Evolutionary conservation across 2,113 vertebrate species (phyloP).

Genomic region (Sterrhoptilus dennistouni): DNA sequence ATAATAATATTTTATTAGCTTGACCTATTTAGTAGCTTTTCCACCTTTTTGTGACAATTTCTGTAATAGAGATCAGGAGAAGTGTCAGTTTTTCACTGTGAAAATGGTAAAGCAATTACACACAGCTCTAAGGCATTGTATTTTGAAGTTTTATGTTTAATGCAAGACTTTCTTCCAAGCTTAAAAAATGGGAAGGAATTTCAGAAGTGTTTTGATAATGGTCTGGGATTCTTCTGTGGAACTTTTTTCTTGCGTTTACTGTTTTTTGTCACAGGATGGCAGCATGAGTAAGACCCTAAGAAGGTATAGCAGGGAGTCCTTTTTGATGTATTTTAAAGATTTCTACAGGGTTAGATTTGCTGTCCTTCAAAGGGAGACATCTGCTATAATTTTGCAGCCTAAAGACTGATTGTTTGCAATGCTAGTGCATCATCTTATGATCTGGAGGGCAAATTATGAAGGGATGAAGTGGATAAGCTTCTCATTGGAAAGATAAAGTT

Average conservation of each 20-base stretch:
- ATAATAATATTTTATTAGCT: constrained; percentile 25
- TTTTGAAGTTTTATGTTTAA: constrained; percentile 8
- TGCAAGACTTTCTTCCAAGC: neutral
- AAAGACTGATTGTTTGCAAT: neutral
- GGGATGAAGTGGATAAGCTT: neutral
- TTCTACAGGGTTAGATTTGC: neutral
- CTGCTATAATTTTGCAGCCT: neutral
- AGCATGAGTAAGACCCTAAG: constrained; percentile 76
- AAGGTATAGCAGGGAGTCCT: neutral
- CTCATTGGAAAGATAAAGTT: neutral
- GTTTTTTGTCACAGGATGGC: constrained; percentile 78
- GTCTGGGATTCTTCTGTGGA: neutral
- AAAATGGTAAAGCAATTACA: constrained; percentile 31
- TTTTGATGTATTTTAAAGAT: neutral
- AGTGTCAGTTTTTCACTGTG: neutral
- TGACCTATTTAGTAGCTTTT: constrained; percentile 13
- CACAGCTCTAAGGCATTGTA: neutral
- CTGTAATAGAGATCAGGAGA: neutral
- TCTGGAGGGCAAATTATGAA: neutral
- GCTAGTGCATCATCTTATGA: neutral
- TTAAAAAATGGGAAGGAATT: neutral
- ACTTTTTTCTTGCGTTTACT: constrained; percentile 69
- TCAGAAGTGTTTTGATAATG: neutral
- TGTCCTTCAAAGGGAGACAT: neutral
- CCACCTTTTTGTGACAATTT: neutral